Percentiles rank a stretch among this genome's conserved stretches.
Conservation (phyloP, 2,797 vertebrate genomes). For the Myotis pilosus region DNA sequence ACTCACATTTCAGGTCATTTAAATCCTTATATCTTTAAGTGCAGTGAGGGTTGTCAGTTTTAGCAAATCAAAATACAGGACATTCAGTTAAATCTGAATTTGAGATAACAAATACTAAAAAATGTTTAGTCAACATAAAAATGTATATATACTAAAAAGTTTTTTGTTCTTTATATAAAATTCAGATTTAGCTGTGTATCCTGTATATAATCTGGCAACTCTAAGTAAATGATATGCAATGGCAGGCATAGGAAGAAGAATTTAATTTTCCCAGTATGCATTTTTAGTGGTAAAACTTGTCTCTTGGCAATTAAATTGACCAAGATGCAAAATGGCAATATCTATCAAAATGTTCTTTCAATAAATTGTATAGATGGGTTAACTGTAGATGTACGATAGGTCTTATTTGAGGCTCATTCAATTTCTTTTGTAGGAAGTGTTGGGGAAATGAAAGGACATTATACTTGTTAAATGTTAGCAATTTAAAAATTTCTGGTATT, state of each 20-base stretch:
- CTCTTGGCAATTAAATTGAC: neutral
- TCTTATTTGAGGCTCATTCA: neutral
- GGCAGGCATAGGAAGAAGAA: neutral
- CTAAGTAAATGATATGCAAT: neutral
- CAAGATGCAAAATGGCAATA: neutral
- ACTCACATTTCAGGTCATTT: conserved; percentile 3
- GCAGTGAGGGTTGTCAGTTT: neutral
- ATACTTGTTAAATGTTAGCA: neutral
- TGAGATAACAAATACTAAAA: neutral
- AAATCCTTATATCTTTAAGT: neutral
- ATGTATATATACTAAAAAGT: neutral
- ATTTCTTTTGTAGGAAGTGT: neutral
- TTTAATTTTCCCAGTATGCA: neutral
- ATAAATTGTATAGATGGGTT: neutral
- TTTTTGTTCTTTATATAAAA: conserved; percentile 1
- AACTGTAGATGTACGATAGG: neutral
- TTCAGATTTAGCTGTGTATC: neutral
- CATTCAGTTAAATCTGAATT: neutral
- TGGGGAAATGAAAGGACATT: neutral
- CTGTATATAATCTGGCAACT: neutral
- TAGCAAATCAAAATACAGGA: neutral
- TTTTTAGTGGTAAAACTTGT: neutral
- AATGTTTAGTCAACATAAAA: neutral
- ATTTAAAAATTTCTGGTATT: neutral
- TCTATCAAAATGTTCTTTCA: neutral